These are phyloP conservation scores for Stenodema calcarata DNA, from an alignment of 2,888 invertebrate genomes.

Conservation along the genomic window DNA sequence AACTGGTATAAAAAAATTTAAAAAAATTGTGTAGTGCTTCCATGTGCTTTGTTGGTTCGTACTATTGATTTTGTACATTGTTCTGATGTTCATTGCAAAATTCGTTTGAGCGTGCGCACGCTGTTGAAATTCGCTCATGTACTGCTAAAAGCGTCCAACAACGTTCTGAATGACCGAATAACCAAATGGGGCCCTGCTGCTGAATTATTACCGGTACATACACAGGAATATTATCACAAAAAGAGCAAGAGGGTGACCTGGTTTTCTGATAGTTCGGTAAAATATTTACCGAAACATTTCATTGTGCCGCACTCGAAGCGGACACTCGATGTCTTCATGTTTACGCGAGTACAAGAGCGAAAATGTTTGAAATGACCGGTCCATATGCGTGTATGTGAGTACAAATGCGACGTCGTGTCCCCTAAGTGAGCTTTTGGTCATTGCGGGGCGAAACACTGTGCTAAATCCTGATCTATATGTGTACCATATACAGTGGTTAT, in stretches of 20 bases:
- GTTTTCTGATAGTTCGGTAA: too few relatives aligned
- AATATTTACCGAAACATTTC: too few relatives aligned
- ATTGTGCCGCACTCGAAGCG: too few relatives aligned
- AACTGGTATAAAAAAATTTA: neutral
- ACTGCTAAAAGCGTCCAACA: neutral
- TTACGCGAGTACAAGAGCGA: neutral
- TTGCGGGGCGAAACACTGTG: neutral
- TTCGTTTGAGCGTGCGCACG: neutral
- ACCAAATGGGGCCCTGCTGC: too few relatives aligned
- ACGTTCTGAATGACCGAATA: too few relatives aligned
- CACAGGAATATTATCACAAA: too few relatives aligned
- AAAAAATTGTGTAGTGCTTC: neutral
- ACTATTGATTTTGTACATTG: neutral
- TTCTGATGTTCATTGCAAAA: neutral
- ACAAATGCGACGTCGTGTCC: neutral
- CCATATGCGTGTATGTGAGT: neutral
- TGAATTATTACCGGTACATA: too few relatives aligned
- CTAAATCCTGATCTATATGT: constrained; percentile 4
- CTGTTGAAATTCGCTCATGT: neutral
- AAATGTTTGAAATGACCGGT: neutral
- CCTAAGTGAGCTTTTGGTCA: neutral
- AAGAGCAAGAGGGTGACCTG: too few relatives aligned
- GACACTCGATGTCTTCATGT: too few relatives aligned
- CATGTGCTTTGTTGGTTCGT: neutral
- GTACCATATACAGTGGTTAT: neutral